phyloP scores from a whole-genome alignment of 2,113 vertebrate genomes.

The Pungitius pungitius region DNA sequence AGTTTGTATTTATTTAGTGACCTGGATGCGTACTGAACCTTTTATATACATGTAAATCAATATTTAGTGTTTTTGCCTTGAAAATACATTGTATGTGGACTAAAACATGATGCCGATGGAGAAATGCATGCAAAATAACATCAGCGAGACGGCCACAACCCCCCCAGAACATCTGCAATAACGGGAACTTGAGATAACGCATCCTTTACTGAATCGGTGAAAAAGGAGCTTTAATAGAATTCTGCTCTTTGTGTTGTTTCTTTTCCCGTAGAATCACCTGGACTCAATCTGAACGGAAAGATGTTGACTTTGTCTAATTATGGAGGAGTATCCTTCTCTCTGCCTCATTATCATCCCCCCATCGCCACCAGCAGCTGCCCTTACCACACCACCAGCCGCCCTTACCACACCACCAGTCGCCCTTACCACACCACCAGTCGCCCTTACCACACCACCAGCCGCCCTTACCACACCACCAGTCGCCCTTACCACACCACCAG shows the following conservation, averaged over 20 bases:
- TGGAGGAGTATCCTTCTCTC: constrained; percentile 28
- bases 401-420: not conserved
- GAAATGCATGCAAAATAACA: too few relatives aligned
- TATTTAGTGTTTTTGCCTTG: too few relatives aligned
- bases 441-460: not conserved
- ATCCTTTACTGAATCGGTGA: too few relatives aligned
- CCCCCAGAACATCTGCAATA: too few relatives aligned
- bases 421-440: not conserved
- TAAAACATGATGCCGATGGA: too few relatives aligned
- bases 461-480: not conserved
- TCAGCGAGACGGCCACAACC: too few relatives aligned
- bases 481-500: too few relatives aligned
- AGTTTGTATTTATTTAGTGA: too few relatives aligned
- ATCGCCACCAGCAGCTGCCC: not conserved
- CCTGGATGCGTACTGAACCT: too few relatives aligned
- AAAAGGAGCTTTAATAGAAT: not conserved
- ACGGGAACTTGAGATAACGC: too few relatives aligned
- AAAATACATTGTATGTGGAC: too few relatives aligned
- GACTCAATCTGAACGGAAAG: constrained; percentile 26
- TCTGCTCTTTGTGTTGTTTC: not conserved
- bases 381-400: not conserved
- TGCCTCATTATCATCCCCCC: not conserved
- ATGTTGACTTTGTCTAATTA: constrained; percentile 54
- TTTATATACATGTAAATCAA: too few relatives aligned
- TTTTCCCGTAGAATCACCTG: constrained; percentile 12